phyloP scores from a whole-genome alignment of 2,888 invertebrate species.

The Bombyx huttoni region DNA sequence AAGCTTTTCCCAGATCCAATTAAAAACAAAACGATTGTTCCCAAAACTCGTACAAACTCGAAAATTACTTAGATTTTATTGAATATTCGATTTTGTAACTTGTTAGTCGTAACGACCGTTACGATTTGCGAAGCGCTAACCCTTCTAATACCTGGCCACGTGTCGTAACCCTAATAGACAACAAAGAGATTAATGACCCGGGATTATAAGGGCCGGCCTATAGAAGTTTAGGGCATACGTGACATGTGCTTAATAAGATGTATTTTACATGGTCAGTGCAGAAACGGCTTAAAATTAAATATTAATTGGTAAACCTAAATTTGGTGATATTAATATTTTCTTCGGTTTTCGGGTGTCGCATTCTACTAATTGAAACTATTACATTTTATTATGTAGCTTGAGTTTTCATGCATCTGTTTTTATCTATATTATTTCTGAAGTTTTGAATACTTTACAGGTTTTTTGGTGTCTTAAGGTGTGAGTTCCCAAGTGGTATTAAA shows the following conservation, averaged over 20 bases:
- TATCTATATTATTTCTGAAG: no score
- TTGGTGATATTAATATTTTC: no score
- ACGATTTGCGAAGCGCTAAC: background rate
- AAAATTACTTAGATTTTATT: constrained; percentile 3
- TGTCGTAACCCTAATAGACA: constrained; percentile 11
- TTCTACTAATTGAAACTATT: background rate
- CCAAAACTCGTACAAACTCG: constrained; percentile 3
- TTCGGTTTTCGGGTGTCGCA: background rate
- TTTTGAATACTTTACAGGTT: no score
- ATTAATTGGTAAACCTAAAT: background rate
- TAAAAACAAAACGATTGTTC: constrained; percentile 3
- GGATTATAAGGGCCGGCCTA: constrained; percentile 1
- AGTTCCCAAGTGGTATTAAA: no score
- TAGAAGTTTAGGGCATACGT: background rate
- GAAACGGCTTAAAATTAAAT: background rate
- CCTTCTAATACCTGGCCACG: constrained; percentile 12
- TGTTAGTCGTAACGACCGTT: constrained; percentile 8
- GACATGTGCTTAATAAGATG: constrained; percentile 1
- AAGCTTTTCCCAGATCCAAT: background rate
- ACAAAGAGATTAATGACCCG: constrained; percentile 6
- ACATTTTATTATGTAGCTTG: no score
- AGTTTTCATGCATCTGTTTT: no score
- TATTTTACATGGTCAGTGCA: background rate
- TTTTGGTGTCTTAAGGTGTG: no score
- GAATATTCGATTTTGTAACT: constrained; percentile 1